phyloP scores from a whole-genome alignment of 35 echinoderm and acorn worm species.

The Lytechinus variegatus region DNA sequence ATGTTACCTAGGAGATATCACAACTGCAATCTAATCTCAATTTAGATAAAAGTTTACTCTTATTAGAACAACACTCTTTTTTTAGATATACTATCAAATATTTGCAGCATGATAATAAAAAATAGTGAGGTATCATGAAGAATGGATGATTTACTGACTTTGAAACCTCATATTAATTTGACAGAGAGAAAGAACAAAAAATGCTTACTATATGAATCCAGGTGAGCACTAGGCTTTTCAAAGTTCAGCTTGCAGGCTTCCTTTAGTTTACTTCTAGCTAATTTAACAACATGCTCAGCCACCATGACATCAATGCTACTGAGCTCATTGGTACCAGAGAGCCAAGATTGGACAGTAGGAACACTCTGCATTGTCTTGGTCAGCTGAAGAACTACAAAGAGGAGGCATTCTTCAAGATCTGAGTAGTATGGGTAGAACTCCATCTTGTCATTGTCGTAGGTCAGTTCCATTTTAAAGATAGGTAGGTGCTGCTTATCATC shows the following conservation, averaged over 20 bases:
- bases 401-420: constrained; percentile 91
- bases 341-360: constrained; percentile 97
- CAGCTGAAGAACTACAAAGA: constrained; percentile 86
- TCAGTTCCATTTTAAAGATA: constrained; percentile 99
- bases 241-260: constrained; percentile 93
- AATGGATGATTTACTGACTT: too few relatives aligned
- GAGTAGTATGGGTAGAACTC: constrained; percentile 99
- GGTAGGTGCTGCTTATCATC: constrained; percentile 81
- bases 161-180: too few relatives aligned
- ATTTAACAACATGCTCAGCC: constrained; percentile 77
- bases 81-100: too few relatives aligned
- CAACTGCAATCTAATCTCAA: too few relatives aligned
- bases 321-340: constrained; percentile 93
- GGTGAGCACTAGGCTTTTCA: constrained; percentile 82
- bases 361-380: constrained; percentile 96
- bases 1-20: too few relatives aligned
- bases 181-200: neutral
- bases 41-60: too few relatives aligned
- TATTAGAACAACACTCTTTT: too few relatives aligned
- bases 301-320: constrained; percentile 78
- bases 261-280: constrained; percentile 67
- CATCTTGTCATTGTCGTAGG: constrained; percentile 99
- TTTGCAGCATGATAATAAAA: too few relatives aligned
- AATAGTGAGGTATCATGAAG: too few relatives aligned
- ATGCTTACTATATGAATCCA: constrained; percentile 89